These are phyloP conservation scores for Wiebesia pumilae DNA, from an alignment of 1,140 invertebrate genomes.

Conservation along the genomic window DNA sequence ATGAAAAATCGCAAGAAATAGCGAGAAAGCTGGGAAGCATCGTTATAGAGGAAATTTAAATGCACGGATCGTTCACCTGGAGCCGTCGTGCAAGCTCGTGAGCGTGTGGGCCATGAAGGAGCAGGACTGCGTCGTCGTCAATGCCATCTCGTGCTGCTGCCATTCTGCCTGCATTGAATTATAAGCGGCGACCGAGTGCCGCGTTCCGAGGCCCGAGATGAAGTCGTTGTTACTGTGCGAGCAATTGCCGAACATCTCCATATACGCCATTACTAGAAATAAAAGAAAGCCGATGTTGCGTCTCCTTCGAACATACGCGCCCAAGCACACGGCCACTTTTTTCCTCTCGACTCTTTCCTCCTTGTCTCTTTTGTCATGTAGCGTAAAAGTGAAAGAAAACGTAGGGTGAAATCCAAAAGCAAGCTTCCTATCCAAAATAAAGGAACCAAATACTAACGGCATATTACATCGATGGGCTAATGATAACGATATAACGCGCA, in stretches of 20 bases:
- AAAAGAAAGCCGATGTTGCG: slow-evolving; percentile 9
- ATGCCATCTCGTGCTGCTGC: slow-evolving; percentile 79
- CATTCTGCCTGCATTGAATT: slow-evolving; percentile 82
- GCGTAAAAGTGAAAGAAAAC: background rate
- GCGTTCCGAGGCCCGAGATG: slow-evolving; percentile 76
- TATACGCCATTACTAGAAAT: slow-evolving; percentile 93
- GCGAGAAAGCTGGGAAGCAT: no score
- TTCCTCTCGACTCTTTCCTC: background rate
- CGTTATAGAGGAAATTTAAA: no score
- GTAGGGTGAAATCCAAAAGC: slow-evolving; percentile 14
- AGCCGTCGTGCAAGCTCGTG: slow-evolving; percentile 69
- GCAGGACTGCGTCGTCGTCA: slow-evolving; percentile 78
- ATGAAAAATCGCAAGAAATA: no score
- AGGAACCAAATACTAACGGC: background rate
- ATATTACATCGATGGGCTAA: background rate
- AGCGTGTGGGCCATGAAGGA: slow-evolving; percentile 76
- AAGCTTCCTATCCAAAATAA: background rate
- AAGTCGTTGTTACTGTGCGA: slow-evolving; percentile 85
- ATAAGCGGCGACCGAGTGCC: slow-evolving; percentile 89
- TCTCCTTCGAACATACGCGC: background rate
- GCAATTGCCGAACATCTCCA: slow-evolving; percentile 95
- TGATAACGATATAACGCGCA: background rate
- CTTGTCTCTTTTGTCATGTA: background rate
- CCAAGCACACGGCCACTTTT: background rate
- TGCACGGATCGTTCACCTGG: slow-evolving; percentile 63